phyloP scores from a whole-genome alignment of 2,888 invertebrate species.

The Eristalis pertinax region DNA sequence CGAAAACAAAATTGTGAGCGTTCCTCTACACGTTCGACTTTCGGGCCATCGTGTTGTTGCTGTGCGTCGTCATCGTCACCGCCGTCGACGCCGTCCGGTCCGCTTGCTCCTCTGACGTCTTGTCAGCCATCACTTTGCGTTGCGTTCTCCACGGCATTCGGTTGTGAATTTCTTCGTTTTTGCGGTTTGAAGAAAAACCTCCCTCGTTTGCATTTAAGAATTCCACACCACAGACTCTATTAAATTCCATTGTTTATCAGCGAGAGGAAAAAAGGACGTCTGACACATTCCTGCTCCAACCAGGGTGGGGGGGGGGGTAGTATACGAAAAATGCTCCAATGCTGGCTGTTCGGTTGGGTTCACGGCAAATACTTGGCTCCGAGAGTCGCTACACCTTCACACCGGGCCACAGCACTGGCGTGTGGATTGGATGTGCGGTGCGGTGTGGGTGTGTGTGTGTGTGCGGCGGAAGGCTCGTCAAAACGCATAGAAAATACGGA shows the following conservation, averaged over 20 bases:
- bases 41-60: not conserved
- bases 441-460: too few relatives aligned
- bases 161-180: not conserved
- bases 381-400: not conserved
- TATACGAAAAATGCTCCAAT: conserved; percentile 31
- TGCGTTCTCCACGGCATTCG: not conserved
- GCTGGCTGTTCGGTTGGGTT: not conserved
- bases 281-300: conserved; percentile 61
- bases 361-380: not conserved
- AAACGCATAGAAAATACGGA: conserved; percentile 58
- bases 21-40: not conserved
- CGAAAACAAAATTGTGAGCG: conserved; percentile 19
- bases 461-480: conserved; percentile 42
- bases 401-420: not conserved
- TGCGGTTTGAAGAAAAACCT: not conserved
- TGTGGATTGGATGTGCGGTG: too few relatives aligned
- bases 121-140: not conserved
- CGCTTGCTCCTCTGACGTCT: not conserved
- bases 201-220: conserved; percentile 48
- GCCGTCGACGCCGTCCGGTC: not conserved
- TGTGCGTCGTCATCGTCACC: not conserved
- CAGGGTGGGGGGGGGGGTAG: conserved; percentile 24
- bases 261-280: conserved; percentile 35
- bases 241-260: conserved; percentile 64
- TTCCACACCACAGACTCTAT: conserved; percentile 58